These are phyloP conservation scores for Diadema setosum DNA, from an alignment of 35 echinoderm and acorn worm species.

Conservation along the genomic window DNA sequence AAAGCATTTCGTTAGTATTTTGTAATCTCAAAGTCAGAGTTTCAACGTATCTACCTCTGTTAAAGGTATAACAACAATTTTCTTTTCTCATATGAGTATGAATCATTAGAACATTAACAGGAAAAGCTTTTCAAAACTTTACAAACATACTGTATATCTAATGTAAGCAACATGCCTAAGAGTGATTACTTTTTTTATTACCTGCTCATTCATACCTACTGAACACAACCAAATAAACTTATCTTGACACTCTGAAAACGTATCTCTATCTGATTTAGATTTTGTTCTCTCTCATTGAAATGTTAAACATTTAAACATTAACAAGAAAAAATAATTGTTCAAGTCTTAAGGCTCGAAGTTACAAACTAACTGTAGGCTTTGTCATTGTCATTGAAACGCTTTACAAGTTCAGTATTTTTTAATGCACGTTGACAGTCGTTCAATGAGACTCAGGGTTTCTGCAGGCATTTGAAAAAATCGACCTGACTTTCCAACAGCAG, in stretches of 20 bases:
- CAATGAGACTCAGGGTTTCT: neutral
- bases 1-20: too few species aligned
- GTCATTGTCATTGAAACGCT: neutral
- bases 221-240: too few species aligned
- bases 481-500: slow-evolving; percentile 28
- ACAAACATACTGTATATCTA: too few species aligned
- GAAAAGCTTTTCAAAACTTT: neutral
- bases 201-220: too few species aligned
- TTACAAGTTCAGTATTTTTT: neutral
- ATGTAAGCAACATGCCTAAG: neutral
- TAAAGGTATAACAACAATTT: neutral
- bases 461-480: neutral
- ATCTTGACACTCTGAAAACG: too few species aligned
- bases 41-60: too few species aligned
- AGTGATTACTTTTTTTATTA: neutral
- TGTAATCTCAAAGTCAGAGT: too few species aligned
- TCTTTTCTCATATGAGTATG: neutral
- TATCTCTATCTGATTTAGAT: too few species aligned
- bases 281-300: too few species aligned
- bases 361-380: neutral
- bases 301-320: neutral
- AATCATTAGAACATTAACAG: neutral
- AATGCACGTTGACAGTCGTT: neutral
- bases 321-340: neutral
- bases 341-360: neutral